These are phyloP conservation scores for Microtus oregoni DNA, from an alignment of 2,113 vertebrate genomes.

Conservation along the genomic window DNA sequence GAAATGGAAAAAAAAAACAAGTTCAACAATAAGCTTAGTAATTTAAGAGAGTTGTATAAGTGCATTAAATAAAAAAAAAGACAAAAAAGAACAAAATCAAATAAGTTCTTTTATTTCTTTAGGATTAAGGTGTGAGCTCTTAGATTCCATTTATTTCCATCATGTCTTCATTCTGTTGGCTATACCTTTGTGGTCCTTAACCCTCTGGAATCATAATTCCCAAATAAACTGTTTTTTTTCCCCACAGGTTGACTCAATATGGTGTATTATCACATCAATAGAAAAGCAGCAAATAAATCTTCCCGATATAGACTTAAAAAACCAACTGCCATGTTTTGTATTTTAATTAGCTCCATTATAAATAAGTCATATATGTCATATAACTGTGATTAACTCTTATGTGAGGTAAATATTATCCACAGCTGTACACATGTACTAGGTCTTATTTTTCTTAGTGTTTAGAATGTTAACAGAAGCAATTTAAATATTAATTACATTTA, in stretches of 20 bases:
- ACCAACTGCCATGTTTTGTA: neutral
- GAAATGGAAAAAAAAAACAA: too few species aligned
- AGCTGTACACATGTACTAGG: neutral
- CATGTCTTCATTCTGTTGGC: neutral
- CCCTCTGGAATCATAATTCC: neutral
- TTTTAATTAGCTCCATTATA: neutral
- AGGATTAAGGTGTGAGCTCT: neutral
- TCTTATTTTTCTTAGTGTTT: constrained; percentile 17
- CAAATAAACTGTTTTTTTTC: neutral
- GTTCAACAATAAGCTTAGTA: too few species aligned
- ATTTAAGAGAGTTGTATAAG: too few species aligned
- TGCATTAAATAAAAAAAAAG: too few species aligned
- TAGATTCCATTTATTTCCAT: neutral
- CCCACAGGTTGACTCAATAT: neutral
- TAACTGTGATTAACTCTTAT: neutral
- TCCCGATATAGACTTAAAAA: neutral
- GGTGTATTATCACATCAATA: neutral
- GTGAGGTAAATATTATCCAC: neutral
- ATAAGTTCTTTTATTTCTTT: neutral
- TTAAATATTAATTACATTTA: neutral
- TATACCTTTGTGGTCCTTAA: neutral
- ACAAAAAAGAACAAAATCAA: neutral
- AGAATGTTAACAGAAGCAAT: neutral
- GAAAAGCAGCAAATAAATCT: neutral
- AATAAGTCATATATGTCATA: neutral